A percentile compares a stretch with the other conserved stretches of the same genome.
phyloP scores from a whole-genome alignment of 2,113 vertebrate genomes.

The Sinocyclocheilus anshuiensis region DNA sequence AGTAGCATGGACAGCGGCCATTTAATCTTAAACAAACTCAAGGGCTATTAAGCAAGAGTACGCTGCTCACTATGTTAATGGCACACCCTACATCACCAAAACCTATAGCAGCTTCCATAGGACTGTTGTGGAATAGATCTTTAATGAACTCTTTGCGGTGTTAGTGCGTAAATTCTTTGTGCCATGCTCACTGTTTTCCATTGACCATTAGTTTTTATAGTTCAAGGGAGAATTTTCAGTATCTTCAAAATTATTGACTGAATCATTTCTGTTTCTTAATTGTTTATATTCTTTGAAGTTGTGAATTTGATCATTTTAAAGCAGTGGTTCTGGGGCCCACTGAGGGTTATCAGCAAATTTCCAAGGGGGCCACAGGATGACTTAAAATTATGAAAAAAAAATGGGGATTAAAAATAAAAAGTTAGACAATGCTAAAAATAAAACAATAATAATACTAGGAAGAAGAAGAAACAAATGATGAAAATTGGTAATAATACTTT shows the following conservation, averaged over 20 bases:
- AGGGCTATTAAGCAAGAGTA: slow-evolving; percentile 51
- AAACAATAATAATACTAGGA: not conserved
- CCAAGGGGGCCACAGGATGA: not conserved
- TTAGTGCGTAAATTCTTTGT: slow-evolving; percentile 24
- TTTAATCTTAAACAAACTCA: slow-evolving; percentile 53
- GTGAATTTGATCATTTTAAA: not conserved
- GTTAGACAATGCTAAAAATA: not conserved
- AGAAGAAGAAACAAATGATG: no score
- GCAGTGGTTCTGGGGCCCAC: not conserved
- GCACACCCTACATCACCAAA: slow-evolving; percentile 27
- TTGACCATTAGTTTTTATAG: slow-evolving; percentile 20
- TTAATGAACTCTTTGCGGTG: slow-evolving; percentile 28
- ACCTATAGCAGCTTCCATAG: slow-evolving; percentile 34
- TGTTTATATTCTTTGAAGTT: not conserved
- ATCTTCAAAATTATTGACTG: not conserved
- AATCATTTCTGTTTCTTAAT: not conserved
- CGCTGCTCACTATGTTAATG: slow-evolving; percentile 22
- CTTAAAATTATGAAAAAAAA: not conserved
- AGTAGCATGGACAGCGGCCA: slow-evolving; percentile 45
- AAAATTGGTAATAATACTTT: no score
- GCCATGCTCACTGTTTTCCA: slow-evolving; percentile 2
- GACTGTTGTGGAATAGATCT: slow-evolving; percentile 22
- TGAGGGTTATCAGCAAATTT: not conserved
- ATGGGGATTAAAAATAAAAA: not conserved
- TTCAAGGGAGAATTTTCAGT: not conserved